A percentile compares a stretch with the other conserved stretches of the same genome.
phyloP scores from a whole-genome alignment of 2,888 invertebrate species.

The Leptopterna dolabrata region DNA sequence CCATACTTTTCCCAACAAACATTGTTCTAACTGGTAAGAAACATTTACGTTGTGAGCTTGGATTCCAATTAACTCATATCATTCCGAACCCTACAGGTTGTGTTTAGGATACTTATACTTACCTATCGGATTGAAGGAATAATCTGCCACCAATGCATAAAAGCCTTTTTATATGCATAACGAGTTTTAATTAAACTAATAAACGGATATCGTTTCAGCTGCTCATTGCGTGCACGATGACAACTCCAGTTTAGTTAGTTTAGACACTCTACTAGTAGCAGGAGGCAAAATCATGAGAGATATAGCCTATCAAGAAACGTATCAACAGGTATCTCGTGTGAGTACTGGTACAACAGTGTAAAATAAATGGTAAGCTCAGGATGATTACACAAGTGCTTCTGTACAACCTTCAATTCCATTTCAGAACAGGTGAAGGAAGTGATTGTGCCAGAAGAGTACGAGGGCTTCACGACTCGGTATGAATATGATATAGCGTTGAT shows the following conservation, averaged over 20 bases:
- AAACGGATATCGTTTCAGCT: background rate
- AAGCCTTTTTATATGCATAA: too few relatives aligned
- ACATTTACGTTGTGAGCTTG: background rate
- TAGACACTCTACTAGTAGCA: background rate
- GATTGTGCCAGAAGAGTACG: constrained; percentile 24
- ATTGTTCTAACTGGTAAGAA: constrained; percentile 38
- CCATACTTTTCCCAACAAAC: background rate
- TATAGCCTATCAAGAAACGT: background rate
- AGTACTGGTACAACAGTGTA: background rate
- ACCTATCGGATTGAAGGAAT: too few relatives aligned
- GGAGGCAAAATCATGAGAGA: constrained; percentile 37
- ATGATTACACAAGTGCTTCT: background rate
- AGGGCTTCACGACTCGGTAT: background rate
- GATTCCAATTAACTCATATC: background rate
- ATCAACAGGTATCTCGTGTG: constrained; percentile 37
- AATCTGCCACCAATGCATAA: too few relatives aligned
- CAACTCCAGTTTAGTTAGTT: background rate
- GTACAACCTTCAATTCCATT: background rate
- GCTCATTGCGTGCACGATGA: constrained; percentile 20
- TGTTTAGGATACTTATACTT: too few relatives aligned
- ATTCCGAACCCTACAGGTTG: too few relatives aligned
- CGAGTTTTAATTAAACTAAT: too few relatives aligned
- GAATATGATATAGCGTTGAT: constrained; percentile 40
- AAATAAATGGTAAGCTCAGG: too few relatives aligned
- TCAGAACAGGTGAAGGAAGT: constrained; percentile 36